Conservation (phyloP, 2,113 vertebrate species). For the Chaenocephalus aceratus region DNA sequence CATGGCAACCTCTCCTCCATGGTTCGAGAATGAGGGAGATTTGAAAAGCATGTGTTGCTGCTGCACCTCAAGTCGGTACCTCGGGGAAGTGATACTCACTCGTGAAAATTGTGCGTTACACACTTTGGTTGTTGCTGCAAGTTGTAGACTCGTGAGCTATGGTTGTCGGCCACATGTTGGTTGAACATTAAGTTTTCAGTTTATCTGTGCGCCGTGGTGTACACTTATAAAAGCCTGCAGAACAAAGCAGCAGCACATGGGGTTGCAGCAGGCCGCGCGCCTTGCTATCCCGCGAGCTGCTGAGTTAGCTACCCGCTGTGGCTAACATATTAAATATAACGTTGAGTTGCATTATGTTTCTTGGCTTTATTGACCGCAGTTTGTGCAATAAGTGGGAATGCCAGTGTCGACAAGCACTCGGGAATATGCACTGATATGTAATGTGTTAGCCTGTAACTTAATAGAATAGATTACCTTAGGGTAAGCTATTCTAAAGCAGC, state of each 20-base stretch:
- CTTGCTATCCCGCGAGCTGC: constrained; percentile 42
- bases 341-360: background rate
- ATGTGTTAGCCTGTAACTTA: background rate
- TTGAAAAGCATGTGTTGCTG: constrained; percentile 87
- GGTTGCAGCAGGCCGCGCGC: constrained; percentile 86
- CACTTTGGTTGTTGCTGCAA: background rate
- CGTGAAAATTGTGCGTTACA: constrained; percentile 5
- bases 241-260: constrained; percentile 92
- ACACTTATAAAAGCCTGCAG: constrained; percentile 80
- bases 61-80: constrained; percentile 47
- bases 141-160: background rate
- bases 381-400: background rate
- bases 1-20: constrained; percentile 82
- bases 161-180: background rate
- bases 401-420: background rate
- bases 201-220: constrained; percentile 25
- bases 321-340: background rate
- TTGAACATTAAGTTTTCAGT: constrained; percentile 3
- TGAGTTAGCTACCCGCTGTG: constrained; percentile 51
- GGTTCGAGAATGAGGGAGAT: constrained; percentile 88
- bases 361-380: accelerated
- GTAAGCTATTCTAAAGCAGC: background rate
- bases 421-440: background rate
- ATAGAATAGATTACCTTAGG: background rate
- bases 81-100: constrained; percentile 40